Conservation (phyloP, 1,140 invertebrate species). For the Macrobrachium rosenbergii region DNA sequence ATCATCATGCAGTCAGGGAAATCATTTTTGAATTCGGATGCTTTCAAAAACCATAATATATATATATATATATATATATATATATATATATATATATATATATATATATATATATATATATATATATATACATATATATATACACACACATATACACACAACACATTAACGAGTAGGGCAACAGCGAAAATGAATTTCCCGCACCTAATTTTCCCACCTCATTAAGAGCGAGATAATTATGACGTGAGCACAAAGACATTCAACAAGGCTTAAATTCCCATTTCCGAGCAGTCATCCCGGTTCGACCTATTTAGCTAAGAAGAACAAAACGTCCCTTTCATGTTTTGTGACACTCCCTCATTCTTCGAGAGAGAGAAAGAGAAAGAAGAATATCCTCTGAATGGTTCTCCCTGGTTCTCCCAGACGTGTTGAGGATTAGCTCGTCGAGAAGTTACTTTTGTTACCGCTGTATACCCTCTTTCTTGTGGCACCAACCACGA, state of each 20-base stretch:
- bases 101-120: constrained; percentile 14
- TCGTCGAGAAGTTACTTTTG: no score
- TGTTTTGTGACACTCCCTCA: no score
- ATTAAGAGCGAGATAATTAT: no score
- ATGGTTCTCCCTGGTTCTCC: neutral
- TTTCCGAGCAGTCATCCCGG: neutral
- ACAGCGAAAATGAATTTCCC: no score
- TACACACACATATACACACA: neutral
- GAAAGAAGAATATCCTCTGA: neutral
- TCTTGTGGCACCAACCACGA: no score
- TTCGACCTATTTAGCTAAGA: neutral
- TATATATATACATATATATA: constrained; percentile 20
- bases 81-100: neutral
- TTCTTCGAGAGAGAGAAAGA: neutral
- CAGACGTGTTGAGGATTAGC: no score
- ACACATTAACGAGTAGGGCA: neutral
- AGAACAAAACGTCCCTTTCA: neutral
- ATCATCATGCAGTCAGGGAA: no score
- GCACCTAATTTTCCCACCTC: no score
- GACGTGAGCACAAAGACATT: no score
- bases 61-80: neutral
- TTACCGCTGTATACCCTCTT: no score
- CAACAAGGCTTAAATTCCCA: neutral
- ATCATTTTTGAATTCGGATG: no score
- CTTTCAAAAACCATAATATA: neutral